Evolutionary conservation across 2,797 vertebrate genomes (phyloP), one percentile per base, ranked within the genome.

Genomic region (Linurgus olivaceus): DNA sequence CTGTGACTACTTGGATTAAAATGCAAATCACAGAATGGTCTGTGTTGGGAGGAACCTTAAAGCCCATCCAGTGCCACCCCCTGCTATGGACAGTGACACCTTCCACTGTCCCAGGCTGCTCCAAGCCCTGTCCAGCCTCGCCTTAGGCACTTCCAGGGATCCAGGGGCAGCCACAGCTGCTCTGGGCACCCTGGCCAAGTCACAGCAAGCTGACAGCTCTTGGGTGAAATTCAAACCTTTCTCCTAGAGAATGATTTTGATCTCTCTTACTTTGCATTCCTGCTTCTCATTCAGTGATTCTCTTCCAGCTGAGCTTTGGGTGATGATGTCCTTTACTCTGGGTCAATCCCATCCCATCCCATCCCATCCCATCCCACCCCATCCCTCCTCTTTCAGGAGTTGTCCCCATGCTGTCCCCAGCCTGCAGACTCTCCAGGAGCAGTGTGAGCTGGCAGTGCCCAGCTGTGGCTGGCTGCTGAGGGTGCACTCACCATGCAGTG

Each of bases 401-500:
- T 50, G 12, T 63, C 59, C 73, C 45, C 31, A 24, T 6, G 3
- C 66, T 26, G 2, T 5, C 29, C 55, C 15, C 72, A 33, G 29
- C 8, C 57, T 11, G 5, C 58, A 62, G 24, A 1, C 73, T 1
- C 44, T 20, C 28, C 35, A 12, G 0, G 4, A 13, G 8, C 61
- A 20, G 79, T 0, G 33, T 38, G 33, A 1, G 4, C 48, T 15
- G 28, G 18, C 5, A 3, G 5, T 12, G 1, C 48, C 5, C 7
- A 23, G 48, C 29, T 20, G 33, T 5, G 1, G 67, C 58, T 4
- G 50, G 40, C 2, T 17, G 50, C 80, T 5, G 13, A 2, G 51
- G 51, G 59, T 24, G 90, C 47, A 93, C 99, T 98, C 98, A 99
- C 99, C 99, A 99, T 99, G 98, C 99, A 99, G 96, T 99, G 99